Base-by-base conservation (phyloP, 2,797 vertebrate species). In the Lacerta agilis region DNA sequence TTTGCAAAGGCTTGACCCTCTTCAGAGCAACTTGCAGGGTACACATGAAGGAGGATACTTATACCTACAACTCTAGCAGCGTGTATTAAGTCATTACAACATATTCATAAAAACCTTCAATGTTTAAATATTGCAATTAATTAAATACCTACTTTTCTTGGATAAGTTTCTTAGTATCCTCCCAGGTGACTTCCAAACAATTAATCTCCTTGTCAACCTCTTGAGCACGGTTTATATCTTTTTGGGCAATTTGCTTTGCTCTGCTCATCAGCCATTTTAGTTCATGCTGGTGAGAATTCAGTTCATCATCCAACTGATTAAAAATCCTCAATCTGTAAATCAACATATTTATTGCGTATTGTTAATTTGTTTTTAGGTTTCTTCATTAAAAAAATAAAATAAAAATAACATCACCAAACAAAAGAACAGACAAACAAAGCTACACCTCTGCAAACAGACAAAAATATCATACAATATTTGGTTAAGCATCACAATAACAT, bases 281-380 rank as follows among this genome's bases (percentile, higher is more conserved):
- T 90, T 99, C 98, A 88, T 99, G 98, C 91, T 98, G 98, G 72
- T 98, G 97, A 86, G 98, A 98, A 95, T 97, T 97, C 18, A 99
- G 29, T 92, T 99, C 98, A 90, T 99, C 98, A 94, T 99, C 98
- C 93, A 99, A 94, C 91, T 99, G 98, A 95, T 98, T 97, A 87
- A 99, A 98, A 92, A 97, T 95, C 92, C 98, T 98, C 90, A 99
- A 95, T 93, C 99, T 99, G 94, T 2, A 93, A 95, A 82, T 91
- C 77, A 93, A 94, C 92, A 94, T 4, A 79, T 8, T n/a, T 0
- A 0, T 86, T 88, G 93, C 10, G 87, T 45, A 69, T 80, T 88
- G 86, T 33, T 41, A 77, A 38, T 72, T 58, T 82, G 45, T 18
- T 85, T 17, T 17, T 18, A 55, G 55, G 2, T 87, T 86, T 0